Percentiles rank a stretch among this genome's conserved stretches.
Evolutionary conservation across 2,888 invertebrate genomes (phyloP).

Genomic region (Caenorhabditis wallacei): DNA sequence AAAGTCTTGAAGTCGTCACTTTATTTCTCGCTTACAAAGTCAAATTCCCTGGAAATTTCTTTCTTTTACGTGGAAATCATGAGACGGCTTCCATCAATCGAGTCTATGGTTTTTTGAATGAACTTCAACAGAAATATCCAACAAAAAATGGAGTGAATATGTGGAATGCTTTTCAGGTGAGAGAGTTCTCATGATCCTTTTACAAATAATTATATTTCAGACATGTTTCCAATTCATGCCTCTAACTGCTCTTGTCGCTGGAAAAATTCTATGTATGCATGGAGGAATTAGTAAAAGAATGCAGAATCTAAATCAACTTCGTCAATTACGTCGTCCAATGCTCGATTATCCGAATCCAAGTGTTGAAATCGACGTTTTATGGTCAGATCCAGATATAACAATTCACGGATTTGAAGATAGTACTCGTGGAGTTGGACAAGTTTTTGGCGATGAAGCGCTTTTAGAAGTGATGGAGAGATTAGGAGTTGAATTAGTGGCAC

Average conservation of each 20-base stretch:
- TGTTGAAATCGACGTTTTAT: conserved; percentile 84
- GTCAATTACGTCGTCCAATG: conserved; percentile 65
- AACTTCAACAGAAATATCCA: conserved; percentile 72
- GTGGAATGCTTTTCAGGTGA: conserved; percentile 75
- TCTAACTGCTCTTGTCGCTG: conserved; percentile 70
- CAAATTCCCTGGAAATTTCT: conserved; percentile 75
- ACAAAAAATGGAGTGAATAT: conserved; percentile 41
- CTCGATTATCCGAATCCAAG: conserved; percentile 82
- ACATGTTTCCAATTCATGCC: conserved; percentile 74
- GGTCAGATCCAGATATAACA: conserved; percentile 84
- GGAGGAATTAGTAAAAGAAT: conserved; percentile 71
- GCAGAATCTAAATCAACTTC: conserved; percentile 72
- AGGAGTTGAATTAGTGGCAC: conserved; percentile 58
- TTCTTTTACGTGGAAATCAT: conserved; percentile 76
- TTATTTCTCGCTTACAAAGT: conserved; percentile 75
- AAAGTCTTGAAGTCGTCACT: conserved; percentile 74
- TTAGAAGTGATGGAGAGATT: conserved; percentile 71
- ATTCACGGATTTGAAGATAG: conserved; percentile 70
- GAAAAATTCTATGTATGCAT: conserved; percentile 78
- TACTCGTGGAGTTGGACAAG: conserved; percentile 85
- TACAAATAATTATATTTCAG: conserved; percentile 42
- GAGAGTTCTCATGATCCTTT: neutral
- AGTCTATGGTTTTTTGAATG: conserved; percentile 75
- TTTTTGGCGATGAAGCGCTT: conserved; percentile 86
- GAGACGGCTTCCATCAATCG: conserved; percentile 71